phyloP scores from a whole-genome alignment of 2,113 vertebrate genomes.

The Paramormyrops kingsleyae region DNA sequence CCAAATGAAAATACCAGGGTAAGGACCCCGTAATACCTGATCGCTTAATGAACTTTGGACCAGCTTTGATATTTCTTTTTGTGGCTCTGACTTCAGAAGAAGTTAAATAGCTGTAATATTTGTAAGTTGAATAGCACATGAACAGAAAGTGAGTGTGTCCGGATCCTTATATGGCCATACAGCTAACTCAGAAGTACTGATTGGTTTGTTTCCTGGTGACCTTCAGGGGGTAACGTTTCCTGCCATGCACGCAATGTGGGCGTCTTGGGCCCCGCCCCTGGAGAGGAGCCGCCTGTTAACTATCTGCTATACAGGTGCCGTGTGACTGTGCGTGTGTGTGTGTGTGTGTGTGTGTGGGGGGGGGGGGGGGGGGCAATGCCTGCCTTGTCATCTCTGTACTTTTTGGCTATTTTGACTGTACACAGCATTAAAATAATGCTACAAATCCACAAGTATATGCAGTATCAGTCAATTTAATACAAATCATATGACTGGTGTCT shows the following conservation, averaged over 20 bases:
- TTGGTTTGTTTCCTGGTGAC: neutral
- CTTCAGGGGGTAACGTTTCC: slow-evolving; percentile 89
- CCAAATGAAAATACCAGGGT: neutral
- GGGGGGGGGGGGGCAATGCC: neutral
- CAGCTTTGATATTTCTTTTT: neutral
- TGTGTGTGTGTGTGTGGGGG: no score
- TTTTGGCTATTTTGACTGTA: neutral
- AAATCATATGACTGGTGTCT: neutral
- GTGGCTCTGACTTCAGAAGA: neutral
- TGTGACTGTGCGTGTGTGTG: neutral
- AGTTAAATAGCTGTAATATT: neutral
- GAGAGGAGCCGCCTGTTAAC: slow-evolving; percentile 93
- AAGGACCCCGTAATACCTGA: neutral
- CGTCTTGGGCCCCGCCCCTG: slow-evolving; percentile 88
- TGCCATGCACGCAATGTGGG: slow-evolving; percentile 97
- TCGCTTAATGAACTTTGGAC: neutral
- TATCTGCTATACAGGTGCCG: slow-evolving; percentile 84
- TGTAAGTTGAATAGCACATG: neutral
- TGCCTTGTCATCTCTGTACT: neutral
- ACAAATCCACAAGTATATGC: neutral
- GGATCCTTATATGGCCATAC: neutral
- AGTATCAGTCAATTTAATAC: neutral
- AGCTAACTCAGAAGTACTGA: neutral
- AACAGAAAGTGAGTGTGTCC: neutral
- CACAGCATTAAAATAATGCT: neutral